These are phyloP conservation scores for Malthinus flaveolus DNA, from an alignment of 2,888 invertebrate genomes.

Conservation along the genomic window DNA sequence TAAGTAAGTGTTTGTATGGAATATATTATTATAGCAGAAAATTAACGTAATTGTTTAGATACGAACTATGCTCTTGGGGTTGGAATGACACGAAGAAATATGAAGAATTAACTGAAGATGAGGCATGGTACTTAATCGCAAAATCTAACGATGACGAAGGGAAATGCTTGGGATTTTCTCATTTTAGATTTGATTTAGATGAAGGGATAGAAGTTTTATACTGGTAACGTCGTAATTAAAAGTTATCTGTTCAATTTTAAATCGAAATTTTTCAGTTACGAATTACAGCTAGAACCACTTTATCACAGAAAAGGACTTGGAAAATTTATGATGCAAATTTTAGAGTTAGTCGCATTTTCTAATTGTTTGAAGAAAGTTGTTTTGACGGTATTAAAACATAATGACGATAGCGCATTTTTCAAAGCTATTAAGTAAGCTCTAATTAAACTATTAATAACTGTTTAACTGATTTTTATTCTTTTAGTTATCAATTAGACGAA, in stretches of 20 bases:
- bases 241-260: not conserved
- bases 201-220: conserved; percentile 76
- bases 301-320: conserved; percentile 81
- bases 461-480: conserved; percentile 37
- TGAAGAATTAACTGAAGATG: conserved; percentile 73
- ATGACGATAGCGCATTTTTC: conserved; percentile 76
- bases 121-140: conserved; percentile 75
- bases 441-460: not conserved
- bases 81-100: conserved; percentile 76
- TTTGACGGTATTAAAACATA: conserved; percentile 80
- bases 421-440: conserved; percentile 69
- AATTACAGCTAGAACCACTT: conserved; percentile 76
- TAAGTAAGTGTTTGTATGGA: conserved; percentile 59
- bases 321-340: conserved; percentile 75
- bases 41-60: conserved; percentile 51
- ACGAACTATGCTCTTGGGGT: conserved; percentile 78
- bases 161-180: conserved; percentile 71
- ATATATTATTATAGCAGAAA: not conserved
- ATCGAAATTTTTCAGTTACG: conserved; percentile 67
- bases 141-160: conserved; percentile 56
- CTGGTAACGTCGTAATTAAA: conserved; percentile 60
- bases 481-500: conserved; percentile 67
- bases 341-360: conserved; percentile 74
- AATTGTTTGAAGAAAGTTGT: conserved; percentile 80
- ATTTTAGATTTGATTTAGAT: conserved; percentile 85